Evolutionary conservation across 2,888 invertebrate species (phyloP).

Genomic region (Eulithis prunata): DNA sequence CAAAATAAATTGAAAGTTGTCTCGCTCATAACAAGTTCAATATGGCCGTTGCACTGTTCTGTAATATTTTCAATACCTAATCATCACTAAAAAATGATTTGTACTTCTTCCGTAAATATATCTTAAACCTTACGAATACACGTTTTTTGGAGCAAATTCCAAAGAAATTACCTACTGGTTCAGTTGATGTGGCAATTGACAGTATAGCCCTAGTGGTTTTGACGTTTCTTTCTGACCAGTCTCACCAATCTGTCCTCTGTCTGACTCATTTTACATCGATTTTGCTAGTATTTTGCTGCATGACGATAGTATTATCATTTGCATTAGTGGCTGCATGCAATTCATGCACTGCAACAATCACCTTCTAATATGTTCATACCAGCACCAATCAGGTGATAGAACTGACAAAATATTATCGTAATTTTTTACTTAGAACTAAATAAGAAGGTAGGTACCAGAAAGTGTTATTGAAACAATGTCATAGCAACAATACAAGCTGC

Average conservation of each 20-base stretch:
- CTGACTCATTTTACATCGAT: constrained; percentile 69
- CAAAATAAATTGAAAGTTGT: constrained; percentile 42
- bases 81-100: constrained; percentile 11
- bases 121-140: background rate
- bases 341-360: background rate
- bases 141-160: constrained; percentile 16
- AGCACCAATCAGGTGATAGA: background rate
- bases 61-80: constrained; percentile 51
- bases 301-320: constrained; percentile 4
- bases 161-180: constrained; percentile 42
- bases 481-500: too few relatives aligned
- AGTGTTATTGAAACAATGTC: background rate
- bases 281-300: constrained; percentile 7
- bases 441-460: background rate
- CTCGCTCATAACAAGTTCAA: constrained; percentile 69
- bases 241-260: background rate
- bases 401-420: too few relatives aligned
- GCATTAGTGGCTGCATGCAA: background rate
- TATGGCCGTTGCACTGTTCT: constrained; percentile 77
- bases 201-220: constrained; percentile 69
- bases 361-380: background rate
- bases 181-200: constrained; percentile 82
- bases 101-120: too few relatives aligned
- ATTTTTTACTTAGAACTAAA: too few relatives aligned
- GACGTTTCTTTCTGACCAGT: constrained; percentile 67